These are phyloP conservation scores for Bombus waltoni DNA, from an alignment of 1,140 invertebrate genomes.

Conservation along the genomic window DNA sequence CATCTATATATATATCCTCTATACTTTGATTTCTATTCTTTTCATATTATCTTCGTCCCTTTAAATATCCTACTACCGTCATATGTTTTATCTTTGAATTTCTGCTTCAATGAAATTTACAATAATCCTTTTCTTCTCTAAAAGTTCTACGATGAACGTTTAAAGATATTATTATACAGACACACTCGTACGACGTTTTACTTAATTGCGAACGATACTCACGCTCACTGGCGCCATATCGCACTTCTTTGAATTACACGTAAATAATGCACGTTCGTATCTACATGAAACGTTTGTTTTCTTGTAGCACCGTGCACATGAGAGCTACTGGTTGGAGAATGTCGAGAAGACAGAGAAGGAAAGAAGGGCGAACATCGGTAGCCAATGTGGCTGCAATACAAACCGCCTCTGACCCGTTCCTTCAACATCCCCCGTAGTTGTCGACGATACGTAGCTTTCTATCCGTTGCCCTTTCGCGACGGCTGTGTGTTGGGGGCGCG, in stretches of 20 bases:
- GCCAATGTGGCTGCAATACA: constrained; percentile 67
- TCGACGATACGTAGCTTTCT: constrained; percentile 50
- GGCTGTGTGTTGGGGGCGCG: constrained; percentile 35
- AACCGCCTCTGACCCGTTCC: constrained; percentile 47
- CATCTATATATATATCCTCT: too few relatives aligned
- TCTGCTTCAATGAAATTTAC: too few relatives aligned
- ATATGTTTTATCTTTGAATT: too few relatives aligned
- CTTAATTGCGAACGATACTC: too few relatives aligned
- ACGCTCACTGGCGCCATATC: too few relatives aligned
- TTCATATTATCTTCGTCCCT: too few relatives aligned
- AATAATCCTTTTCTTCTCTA: too few relatives aligned
- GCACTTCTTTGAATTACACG: neutral
- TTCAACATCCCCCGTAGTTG: constrained; percentile 36
- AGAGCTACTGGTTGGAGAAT: constrained; percentile 65
- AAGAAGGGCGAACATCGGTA: constrained; percentile 70
- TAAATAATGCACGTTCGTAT: neutral
- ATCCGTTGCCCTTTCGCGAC: constrained; percentile 37
- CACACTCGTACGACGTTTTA: too few relatives aligned
- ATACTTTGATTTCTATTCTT: too few relatives aligned
- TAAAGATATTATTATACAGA: too few relatives aligned
- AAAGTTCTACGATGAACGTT: too few relatives aligned
- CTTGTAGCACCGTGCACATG: constrained; percentile 22
- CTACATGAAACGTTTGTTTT: neutral
- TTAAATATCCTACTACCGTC: too few relatives aligned
- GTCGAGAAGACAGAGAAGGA: constrained; percentile 74